Evolutionary conservation across 1,140 invertebrate species (phyloP), one percentile per base, ranked within the genome.

Genomic region (Catajapyx aquilonaris): DNA sequence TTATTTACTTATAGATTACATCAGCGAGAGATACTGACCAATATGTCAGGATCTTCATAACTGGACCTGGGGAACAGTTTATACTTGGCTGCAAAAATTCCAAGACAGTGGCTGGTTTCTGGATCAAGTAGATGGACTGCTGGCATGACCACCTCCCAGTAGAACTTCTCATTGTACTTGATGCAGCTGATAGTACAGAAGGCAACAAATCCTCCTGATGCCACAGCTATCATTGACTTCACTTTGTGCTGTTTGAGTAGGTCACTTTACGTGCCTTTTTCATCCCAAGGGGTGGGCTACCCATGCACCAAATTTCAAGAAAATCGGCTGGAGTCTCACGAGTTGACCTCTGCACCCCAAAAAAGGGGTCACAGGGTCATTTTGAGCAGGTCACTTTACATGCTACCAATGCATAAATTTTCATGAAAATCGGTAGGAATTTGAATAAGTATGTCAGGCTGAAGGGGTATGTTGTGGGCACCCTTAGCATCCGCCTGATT

Each of bases 81-180:
- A 60, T 77, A 75, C 61, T 88, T 86, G 9, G 73, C 63, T 5
- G 69, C 60, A 35, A 62, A 57, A 2, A 93, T 60, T 7, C 78
- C 79, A 19, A 83, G 40, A 43, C 69, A 71, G 53, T 93, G 87
- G 9, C 81, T 71, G 37, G 55, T 62, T 61, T 93, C 87, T 1
- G 84, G 74, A 52, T 74, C 69, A 3, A 81, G 39, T 30, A 52
- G 50, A 44, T 70, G 71, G 16, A 70, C 54, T 4, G 74, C 9
- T n/a, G 81, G 81, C 64, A 81, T 73, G 0, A 76, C 42, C 41
- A 74, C 46, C 41, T 73, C 57, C 30, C 68, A 60, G 52, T 84
- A 87, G 55, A 85, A 85, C 43, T 69, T 71, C 49, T 80, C 76
- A 55, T 85, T 72, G 37, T 69, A 67, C 43, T 69, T 68, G 41